Conservation (phyloP, 2,113 vertebrate genomes). For the Spheniscus mendiculus region DNA sequence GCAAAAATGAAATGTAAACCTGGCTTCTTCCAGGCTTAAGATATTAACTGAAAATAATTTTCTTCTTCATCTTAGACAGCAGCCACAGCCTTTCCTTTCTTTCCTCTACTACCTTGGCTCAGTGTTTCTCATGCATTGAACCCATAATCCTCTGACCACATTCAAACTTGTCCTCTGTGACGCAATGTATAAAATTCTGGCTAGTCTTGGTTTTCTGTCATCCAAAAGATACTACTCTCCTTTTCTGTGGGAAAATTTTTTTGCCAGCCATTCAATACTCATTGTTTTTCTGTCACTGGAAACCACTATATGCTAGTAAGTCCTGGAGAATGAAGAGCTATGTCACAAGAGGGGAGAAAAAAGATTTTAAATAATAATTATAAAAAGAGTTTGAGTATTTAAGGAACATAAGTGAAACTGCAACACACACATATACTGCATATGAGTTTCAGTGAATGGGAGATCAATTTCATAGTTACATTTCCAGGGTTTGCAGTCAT, state of each 20-base stretch:
- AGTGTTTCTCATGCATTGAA: background rate
- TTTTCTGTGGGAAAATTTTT: background rate
- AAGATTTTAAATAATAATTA: background rate
- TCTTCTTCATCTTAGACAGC: background rate
- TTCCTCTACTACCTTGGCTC: background rate
- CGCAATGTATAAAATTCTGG: background rate
- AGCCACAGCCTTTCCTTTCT: background rate
- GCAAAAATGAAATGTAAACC: constrained; percentile 32
- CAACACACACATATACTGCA: background rate
- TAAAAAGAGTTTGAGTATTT: background rate
- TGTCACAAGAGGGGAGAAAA: background rate
- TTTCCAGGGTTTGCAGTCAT: constrained; percentile 2
- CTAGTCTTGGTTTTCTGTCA: background rate
- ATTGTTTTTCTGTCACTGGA: background rate
- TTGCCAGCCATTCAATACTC: background rate
- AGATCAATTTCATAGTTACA: constrained; percentile 42
- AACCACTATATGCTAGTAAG: background rate
- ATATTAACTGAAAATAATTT: background rate
- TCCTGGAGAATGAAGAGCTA: background rate
- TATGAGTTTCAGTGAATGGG: background rate
- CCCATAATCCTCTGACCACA: background rate
- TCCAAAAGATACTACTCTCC: background rate
- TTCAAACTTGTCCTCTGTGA: background rate
- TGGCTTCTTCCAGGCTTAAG: background rate
- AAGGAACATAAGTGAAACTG: background rate